These are phyloP conservation scores for Asbolus verrucosus DNA, from an alignment of 1,140 invertebrate species.

Conservation along the genomic window DNA sequence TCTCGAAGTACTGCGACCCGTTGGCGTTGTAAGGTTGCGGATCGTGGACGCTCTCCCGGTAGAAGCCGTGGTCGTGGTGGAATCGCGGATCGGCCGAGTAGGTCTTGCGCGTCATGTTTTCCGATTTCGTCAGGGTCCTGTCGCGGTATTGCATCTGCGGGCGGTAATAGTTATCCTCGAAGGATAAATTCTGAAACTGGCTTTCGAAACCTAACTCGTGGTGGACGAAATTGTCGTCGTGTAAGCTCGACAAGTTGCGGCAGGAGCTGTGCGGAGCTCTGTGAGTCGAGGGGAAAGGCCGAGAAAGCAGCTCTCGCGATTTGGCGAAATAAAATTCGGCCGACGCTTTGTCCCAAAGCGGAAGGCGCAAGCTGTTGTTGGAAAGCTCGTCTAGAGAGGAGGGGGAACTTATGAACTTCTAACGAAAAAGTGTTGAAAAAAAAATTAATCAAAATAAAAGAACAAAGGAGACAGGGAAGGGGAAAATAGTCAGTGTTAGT, in stretches of 20 bases:
- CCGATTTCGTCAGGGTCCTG: conserved; percentile 61
- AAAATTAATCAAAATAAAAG: conserved; percentile 41
- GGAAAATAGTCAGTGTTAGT: conserved; percentile 59
- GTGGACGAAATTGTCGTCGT: conserved; percentile 35
- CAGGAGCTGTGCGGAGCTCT: conserved; percentile 57
- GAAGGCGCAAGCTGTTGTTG: conserved; percentile 69
- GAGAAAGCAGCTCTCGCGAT: conserved; percentile 75
- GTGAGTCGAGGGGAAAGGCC: conserved; percentile 66
- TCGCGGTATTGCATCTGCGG: conserved; percentile 51
- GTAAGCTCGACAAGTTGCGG: conserved; percentile 50
- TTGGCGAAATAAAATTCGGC: conserved; percentile 81
- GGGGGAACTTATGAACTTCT: conserved; percentile 61
- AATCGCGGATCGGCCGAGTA: conserved; percentile 52
- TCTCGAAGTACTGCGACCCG: conserved; percentile 55
- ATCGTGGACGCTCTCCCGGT: neutral
- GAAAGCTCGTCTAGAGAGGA: conserved; percentile 61
- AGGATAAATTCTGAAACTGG: conserved; percentile 58
- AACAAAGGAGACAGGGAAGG: conserved; percentile 43
- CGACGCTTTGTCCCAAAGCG: conserved; percentile 78
- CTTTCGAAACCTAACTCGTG: conserved; percentile 49
- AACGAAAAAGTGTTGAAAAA: conserved; percentile 14
- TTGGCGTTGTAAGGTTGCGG: conserved; percentile 46
- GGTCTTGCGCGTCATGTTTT: conserved; percentile 63
- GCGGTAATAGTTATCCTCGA: conserved; percentile 57
- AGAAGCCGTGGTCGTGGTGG: conserved; percentile 14